phyloP scores from a whole-genome alignment of 2,797 vertebrate species.

The Danio tinwini region DNA sequence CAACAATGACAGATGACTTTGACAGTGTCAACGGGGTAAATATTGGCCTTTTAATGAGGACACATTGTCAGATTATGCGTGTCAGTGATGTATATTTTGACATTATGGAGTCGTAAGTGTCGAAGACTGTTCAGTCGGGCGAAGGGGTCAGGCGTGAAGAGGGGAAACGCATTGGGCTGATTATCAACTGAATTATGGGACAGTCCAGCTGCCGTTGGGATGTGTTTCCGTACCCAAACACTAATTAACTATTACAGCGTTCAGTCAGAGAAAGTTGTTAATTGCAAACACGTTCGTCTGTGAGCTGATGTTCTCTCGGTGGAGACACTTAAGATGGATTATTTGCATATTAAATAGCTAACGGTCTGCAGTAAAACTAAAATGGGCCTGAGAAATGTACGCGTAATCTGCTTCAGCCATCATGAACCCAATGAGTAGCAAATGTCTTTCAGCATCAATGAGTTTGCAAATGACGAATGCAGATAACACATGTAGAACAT shows the following conservation, averaged over 20 bases:
- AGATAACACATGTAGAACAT: too few species aligned
- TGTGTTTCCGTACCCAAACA: constrained; percentile 30
- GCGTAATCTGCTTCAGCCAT: not conserved
- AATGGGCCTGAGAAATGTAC: constrained; percentile 19
- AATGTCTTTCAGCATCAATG: not conserved
- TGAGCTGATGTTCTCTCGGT: constrained; percentile 28
- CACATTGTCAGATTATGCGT: constrained; percentile 21
- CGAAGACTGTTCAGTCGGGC: not conserved
- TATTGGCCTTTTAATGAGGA: constrained; percentile 38
- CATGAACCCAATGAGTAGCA: not conserved
- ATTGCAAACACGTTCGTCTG: constrained; percentile 31
- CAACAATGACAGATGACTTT: constrained; percentile 35
- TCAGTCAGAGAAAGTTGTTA: constrained; percentile 34
- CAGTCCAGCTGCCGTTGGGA: constrained; percentile 39
- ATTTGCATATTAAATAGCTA: constrained; percentile 33
- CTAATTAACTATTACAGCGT: constrained; percentile 40
- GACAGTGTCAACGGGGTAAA: constrained; percentile 38
- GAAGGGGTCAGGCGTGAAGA: constrained; percentile 11
- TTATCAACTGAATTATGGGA: constrained; percentile 39
- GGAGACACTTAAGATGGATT: constrained; percentile 20
- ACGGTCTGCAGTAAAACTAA: constrained; percentile 19
- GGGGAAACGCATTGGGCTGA: constrained; percentile 14
- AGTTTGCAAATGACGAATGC: not conserved
- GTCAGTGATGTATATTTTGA: constrained; percentile 34
- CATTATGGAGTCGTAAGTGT: constrained; percentile 19